A percentile compares a stretch with the other conserved stretches of the same genome.
phyloP scores from a whole-genome alignment of 2,888 invertebrate genomes.

The Torymus texanus region DNA sequence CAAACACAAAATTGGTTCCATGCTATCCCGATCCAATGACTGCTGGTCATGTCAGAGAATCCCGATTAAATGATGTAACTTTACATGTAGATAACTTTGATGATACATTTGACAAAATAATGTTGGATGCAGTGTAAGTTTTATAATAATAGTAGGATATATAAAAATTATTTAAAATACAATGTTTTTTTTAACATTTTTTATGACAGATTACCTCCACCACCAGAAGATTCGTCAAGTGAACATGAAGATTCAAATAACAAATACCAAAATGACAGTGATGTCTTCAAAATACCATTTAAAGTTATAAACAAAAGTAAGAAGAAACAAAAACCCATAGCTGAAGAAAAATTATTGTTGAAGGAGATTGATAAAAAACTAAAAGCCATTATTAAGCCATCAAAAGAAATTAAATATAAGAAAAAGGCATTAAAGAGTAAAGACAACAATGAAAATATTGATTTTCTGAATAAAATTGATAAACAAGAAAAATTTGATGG shows the following conservation, averaged over 20 bases:
- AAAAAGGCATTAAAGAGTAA: background rate
- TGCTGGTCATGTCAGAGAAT: slow-evolving; percentile 35
- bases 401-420: background rate
- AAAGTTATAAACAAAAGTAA: background rate
- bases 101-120: slow-evolving; percentile 67
- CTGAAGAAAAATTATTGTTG: background rate
- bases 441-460: slow-evolving; percentile 14
- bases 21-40: background rate
- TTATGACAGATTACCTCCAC: too few species aligned
- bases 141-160: background rate
- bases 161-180: background rate
- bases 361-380: background rate
- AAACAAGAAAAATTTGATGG: background rate
- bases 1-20: slow-evolving; percentile 19
- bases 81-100: slow-evolving; percentile 62
- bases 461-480: background rate
- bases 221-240: too few species aligned
- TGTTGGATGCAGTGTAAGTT: slow-evolving; percentile 62
- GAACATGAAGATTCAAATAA: too few species aligned
- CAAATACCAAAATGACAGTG: background rate
- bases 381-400: background rate
- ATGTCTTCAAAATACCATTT: slow-evolving; percentile 6
- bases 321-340: background rate
- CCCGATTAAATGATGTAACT: slow-evolving; percentile 52
- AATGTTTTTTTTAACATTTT: too few species aligned